Base-by-base conservation (phyloP, 2,797 vertebrate genomes). In the Kryptolebias ocellatus region DNA sequence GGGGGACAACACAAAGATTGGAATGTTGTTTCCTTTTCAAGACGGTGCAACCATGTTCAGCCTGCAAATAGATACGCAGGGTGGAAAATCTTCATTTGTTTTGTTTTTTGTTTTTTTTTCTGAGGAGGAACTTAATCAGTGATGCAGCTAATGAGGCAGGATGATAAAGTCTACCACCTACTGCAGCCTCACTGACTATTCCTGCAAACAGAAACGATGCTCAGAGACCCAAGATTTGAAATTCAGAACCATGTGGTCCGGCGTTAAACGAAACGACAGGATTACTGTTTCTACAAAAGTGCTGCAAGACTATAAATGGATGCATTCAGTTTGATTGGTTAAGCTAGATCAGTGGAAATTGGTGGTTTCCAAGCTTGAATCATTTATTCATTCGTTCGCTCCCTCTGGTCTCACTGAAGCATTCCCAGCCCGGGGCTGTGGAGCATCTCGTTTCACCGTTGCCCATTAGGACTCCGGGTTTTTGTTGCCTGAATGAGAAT, bases 401-500 rank as follows among this genome's bases (percentile, higher is more conserved):
- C 18, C 58, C 37, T 69, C 53, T 20, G 29, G 66, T 81, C 61
- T 55, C 69, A 31, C 63, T 34, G 55, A 67, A 66, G 47, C 83
- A 34, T 83, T 87, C 79, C 72, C 70, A 73, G 68, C 78, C 71
- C 0, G 4, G 31, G 53, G 78, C 72, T 80, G 69, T 29, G 37
- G 64, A 15, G 71, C 60, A 69, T 77, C 70, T 75, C 61, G 58
- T 78, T 70, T 83, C 72, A 29, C 74, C 79, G 64, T 85, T 42
- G 76, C 84, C 79, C 78, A 87, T 90, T 90, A 75, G 69, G 64
- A 63, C 58, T 50, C 53, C 50, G 15, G 11, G 56, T 70, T 84
- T 81, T 80, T 84, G 76, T 79, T 54, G 54, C 69, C 76, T 71
- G 71, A 85, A 79, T 79, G 64, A 78, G 82, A 83, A 83, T 77